phyloP scores from a whole-genome alignment of 2,888 invertebrate genomes.

The Cephus pygmeus region DNA sequence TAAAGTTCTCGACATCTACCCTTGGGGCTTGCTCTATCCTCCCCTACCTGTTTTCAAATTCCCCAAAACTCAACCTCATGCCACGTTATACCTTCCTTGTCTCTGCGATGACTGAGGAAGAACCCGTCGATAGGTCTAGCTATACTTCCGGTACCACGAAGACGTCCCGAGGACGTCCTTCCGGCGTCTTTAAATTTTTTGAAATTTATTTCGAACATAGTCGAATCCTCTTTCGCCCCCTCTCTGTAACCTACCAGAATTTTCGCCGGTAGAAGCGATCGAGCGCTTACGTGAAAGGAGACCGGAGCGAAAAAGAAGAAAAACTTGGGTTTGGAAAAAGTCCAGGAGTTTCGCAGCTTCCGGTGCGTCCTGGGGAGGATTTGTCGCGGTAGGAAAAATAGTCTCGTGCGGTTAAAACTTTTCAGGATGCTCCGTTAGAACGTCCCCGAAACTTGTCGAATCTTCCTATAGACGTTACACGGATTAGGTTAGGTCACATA shows the following conservation, averaged over 20 bases:
- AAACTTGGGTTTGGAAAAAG: background rate
- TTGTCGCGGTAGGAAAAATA: background rate
- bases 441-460: background rate
- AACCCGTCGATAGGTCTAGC: background rate
- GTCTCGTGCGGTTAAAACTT: background rate
- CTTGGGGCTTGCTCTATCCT: conserved; percentile 24
- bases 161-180: too few species aligned
- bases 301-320: background rate
- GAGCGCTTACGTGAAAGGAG: background rate
- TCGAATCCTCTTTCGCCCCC: background rate
- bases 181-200: background rate
- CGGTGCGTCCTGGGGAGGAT: background rate
- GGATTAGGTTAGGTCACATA: background rate
- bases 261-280: background rate
- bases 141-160: background rate
- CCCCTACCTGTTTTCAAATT: conserved; percentile 32
- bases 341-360: background rate
- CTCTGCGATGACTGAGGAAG: background rate
- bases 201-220: background rate
- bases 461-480: background rate
- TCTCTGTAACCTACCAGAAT: background rate
- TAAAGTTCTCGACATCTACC: conserved; percentile 39
- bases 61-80: conserved; percentile 17
- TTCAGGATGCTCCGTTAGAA: background rate
- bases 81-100: background rate